Evolutionary conservation across 2,888 invertebrate species (phyloP), one percentile per base, ranked within the genome.

Genomic region (Lathronympha strigana): DNA sequence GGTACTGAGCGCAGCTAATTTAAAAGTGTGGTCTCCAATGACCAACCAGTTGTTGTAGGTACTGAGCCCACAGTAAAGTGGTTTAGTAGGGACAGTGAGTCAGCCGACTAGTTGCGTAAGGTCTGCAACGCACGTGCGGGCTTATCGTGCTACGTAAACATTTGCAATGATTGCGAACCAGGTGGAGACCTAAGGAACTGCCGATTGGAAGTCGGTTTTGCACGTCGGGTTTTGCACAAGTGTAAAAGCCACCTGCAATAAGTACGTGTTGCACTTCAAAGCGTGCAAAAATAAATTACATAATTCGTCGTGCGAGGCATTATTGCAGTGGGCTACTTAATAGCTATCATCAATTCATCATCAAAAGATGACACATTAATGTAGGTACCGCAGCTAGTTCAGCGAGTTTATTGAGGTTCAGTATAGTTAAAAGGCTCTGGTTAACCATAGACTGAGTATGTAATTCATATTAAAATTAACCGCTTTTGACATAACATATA

Each of bases 141-240:
- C 67, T 40, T 72, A 71, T 71, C 73, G 55, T 36, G 21, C 54
- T 57, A 55, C 66, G 71, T 72, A 72, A 76, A 74, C 72, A 74
- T 28, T 55, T 43, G 45, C 21, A 51, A 61, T 45, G 19, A 31
- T 45, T 57, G 57, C 57, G 28, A 57, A 43, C 43, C 31, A 43
- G 57, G 57, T 40, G 40, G 17, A 36, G 21, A 55, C 28, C 57
- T 51, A 51, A n/a, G 33, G 23, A 23, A 53, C 23, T 21, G 31
- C 28, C 21, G n/a, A 28, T 23, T 19, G 51, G 13, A 2, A 19
- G 21, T 21, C 33, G 13, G 0, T 50, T 28, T 25, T 23, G 21
- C 19, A 43, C 6, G 17, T 51, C 31, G 2, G 31, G 11, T 31
- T 31, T 9, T 19, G 19, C 31, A 11, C 43, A 23, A 23, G 47